Conservation (phyloP, 2,797 vertebrate species). For the Sciaenops ocellatus region DNA sequence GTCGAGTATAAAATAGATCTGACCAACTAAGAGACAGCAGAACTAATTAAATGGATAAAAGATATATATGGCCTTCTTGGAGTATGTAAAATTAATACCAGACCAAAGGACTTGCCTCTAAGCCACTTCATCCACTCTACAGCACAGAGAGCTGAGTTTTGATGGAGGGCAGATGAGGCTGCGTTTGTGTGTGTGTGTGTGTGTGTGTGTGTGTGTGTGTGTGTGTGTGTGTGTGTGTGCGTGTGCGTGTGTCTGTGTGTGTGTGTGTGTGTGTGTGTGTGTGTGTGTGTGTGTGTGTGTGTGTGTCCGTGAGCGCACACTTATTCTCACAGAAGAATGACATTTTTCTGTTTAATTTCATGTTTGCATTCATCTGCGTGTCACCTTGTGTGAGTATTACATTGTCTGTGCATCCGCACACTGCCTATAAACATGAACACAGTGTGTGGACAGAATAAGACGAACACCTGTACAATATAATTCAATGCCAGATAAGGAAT, state of each 20-base stretch:
- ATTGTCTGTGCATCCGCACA: neutral
- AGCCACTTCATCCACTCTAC: slow-evolving; percentile 65
- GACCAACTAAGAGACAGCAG: slow-evolving; percentile 75
- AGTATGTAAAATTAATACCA: slow-evolving; percentile 82
- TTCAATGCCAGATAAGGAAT: neutral
- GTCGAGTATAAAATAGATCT: slow-evolving; percentile 73
- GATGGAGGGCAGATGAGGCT: slow-evolving; percentile 29
- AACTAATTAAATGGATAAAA: slow-evolving; percentile 84
- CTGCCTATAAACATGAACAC: neutral
- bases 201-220: neutral
- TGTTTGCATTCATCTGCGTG: slow-evolving; percentile 1
- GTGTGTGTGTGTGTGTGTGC: neutral
- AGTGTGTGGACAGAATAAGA: slow-evolving; percentile 9
- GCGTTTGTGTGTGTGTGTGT: neutral
- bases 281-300: neutral
- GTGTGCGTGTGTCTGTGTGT: neutral
- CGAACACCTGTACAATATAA: neutral
- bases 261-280: slow-evolving; percentile 16
- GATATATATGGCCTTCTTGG: slow-evolving; percentile 76
- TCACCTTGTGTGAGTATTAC: neutral
- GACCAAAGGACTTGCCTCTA: slow-evolving; percentile 72
- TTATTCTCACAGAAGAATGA: slow-evolving; percentile 2
- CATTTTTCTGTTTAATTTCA: slow-evolving; percentile 11
- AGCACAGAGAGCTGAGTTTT: slow-evolving; percentile 38
- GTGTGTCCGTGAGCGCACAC: neutral